Evolutionary conservation across 2,797 vertebrate species (phyloP).

Genomic region (Apodemus agrarius): DNA sequence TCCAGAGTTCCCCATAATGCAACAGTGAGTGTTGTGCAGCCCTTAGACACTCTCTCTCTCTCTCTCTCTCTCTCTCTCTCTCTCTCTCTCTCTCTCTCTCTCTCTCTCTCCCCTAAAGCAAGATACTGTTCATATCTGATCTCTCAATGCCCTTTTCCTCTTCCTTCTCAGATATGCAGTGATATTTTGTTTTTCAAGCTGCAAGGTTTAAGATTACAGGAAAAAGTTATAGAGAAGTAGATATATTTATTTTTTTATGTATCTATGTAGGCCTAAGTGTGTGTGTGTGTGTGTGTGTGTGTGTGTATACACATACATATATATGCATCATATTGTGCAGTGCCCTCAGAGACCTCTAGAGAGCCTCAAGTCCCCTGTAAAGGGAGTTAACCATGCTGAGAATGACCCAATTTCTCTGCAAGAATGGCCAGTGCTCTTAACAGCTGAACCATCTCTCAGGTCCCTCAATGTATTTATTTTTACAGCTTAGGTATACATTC

Average conservation of each 20-base stretch:
- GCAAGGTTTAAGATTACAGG: slow-evolving; percentile 49
- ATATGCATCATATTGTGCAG: not conserved
- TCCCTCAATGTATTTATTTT: not conserved
- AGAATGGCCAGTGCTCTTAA: not conserved
- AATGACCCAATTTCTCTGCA: not conserved
- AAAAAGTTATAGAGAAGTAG: not conserved
- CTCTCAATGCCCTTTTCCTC: slow-evolving; percentile 21
- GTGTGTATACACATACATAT: too few relatives aligned
- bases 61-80: not conserved
- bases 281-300: too few relatives aligned
- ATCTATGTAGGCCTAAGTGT: not conserved
- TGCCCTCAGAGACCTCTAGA: not conserved
- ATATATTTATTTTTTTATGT: not conserved
- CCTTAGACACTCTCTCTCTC: not conserved
- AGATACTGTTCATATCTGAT: slow-evolving; percentile 36
- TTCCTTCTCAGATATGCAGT: slow-evolving; percentile 20
- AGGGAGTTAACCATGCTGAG: not conserved
- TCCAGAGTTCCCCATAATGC: not conserved
- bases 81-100: not conserved
- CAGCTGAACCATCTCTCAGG: not conserved
- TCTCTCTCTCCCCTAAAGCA: not conserved
- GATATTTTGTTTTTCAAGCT: slow-evolving; percentile 49
- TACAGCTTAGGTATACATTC: not conserved
- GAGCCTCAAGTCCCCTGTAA: not conserved
- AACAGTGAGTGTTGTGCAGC: not conserved